Conservation (phyloP, 2,888 invertebrate genomes). For the Brachypterus glaber region DNA sequence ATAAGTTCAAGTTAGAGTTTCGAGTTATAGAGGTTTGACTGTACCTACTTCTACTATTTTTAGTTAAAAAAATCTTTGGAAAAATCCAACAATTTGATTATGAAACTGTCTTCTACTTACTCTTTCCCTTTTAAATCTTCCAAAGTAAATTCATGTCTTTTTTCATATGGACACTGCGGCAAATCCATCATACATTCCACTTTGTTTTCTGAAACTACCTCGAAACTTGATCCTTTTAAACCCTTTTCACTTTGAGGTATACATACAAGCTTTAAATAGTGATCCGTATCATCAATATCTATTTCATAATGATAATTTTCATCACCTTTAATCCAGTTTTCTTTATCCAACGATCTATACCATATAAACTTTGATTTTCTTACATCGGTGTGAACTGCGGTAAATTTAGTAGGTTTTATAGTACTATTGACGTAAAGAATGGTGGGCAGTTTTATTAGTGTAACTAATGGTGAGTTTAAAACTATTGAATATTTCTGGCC, state of each 20-base stretch:
- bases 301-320: conserved; percentile 52
- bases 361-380: conserved; percentile 54
- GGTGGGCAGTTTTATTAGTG: conserved; percentile 53
- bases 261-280: conserved; percentile 54
- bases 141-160: conserved; percentile 60
- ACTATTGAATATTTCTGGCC: conserved; percentile 51
- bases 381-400: conserved; percentile 50
- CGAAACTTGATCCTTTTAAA: conserved; percentile 50
- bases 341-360: conserved; percentile 47
- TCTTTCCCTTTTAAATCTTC: conserved; percentile 46
- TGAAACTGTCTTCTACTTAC: too few relatives aligned
- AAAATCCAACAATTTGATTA: too few relatives aligned
- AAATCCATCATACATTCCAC: conserved; percentile 46
- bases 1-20: too few relatives aligned
- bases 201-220: conserved; percentile 47
- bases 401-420: conserved; percentile 60
- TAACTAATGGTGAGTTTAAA: conserved; percentile 66
- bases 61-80: too few relatives aligned
- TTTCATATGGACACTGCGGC: conserved; percentile 65
- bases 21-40: too few relatives aligned
- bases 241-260: conserved; percentile 43
- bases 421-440: conserved; percentile 64
- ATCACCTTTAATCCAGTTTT: conserved; percentile 52
- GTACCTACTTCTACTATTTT: too few relatives aligned
- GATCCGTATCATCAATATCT: conserved; percentile 51